These are phyloP conservation scores for Nasonia oneida DNA, from an alignment of 2,888 invertebrate genomes.

Conservation along the genomic window DNA sequence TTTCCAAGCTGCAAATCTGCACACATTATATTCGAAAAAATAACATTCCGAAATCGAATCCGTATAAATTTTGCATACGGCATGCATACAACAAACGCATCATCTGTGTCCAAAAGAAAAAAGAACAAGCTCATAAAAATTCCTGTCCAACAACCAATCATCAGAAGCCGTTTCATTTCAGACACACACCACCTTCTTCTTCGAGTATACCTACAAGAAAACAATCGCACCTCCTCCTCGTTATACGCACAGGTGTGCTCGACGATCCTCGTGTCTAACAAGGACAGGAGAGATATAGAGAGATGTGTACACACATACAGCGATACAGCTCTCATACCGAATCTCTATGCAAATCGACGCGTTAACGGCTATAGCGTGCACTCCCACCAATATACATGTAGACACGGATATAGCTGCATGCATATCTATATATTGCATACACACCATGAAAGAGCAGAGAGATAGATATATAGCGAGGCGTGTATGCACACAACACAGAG, in stretches of 20 bases:
- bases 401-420: neutral
- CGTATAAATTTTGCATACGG: no score
- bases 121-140: neutral
- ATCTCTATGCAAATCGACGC: constrained; percentile 47
- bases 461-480: neutral
- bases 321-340: neutral
- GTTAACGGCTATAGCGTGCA: constrained; percentile 29
- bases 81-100: no score
- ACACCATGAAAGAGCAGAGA: neutral
- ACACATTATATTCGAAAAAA: no score
- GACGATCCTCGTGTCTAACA: constrained; percentile 15
- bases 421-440: neutral
- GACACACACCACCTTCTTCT: neutral
- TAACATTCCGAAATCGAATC: no score
- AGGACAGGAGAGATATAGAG: neutral
- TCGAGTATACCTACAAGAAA: neutral
- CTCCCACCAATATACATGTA: neutral
- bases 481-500: neutral
- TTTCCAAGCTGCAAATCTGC: no score
- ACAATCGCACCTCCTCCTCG: neutral
- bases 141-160: neutral
- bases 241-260: neutral
- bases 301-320: neutral
- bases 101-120: neutral
- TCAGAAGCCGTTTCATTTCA: neutral